A percentile compares a stretch with the other conserved stretches of the same genome.
phyloP scores from a whole-genome alignment of 2,113 vertebrate genomes.

The Leptosomus discolor region DNA sequence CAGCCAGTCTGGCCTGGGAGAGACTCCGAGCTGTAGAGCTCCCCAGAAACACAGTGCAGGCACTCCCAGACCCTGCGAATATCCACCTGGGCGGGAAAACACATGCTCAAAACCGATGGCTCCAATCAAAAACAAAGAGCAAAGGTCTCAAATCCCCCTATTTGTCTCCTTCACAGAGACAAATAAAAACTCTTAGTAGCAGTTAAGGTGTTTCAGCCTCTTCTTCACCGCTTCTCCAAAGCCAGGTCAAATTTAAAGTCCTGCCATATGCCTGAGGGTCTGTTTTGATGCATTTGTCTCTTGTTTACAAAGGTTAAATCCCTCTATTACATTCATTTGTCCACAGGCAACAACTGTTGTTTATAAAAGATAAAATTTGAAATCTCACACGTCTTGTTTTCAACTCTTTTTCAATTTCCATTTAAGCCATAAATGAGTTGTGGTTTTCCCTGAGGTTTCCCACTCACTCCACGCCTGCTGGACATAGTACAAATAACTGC shows the following conservation, averaged over 20 bases:
- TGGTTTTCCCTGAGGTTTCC: conserved; percentile 14
- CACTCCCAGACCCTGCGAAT: neutral
- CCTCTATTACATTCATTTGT: neutral
- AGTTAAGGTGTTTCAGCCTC: neutral
- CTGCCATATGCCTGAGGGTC: neutral
- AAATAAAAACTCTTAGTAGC: neutral
- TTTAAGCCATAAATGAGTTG: neutral
- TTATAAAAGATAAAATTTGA: neutral
- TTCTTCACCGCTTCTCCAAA: neutral
- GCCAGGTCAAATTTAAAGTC: neutral
- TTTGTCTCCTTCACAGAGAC: neutral
- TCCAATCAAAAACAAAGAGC: neutral
- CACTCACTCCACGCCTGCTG: neutral
- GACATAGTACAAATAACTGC: neutral
- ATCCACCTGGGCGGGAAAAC: neutral
- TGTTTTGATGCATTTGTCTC: neutral
- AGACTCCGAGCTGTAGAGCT: neutral
- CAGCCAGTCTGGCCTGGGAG: neutral
- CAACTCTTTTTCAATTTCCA: conserved; percentile 1
- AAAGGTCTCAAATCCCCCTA: neutral
- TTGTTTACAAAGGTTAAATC: conserved; percentile 30
- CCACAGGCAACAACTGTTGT: neutral
- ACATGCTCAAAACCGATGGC: neutral
- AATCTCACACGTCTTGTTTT: neutral
- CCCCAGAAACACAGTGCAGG: neutral